Conservation (phyloP, 2,113 vertebrate genomes). For the Callorhinus ursinus region DNA sequence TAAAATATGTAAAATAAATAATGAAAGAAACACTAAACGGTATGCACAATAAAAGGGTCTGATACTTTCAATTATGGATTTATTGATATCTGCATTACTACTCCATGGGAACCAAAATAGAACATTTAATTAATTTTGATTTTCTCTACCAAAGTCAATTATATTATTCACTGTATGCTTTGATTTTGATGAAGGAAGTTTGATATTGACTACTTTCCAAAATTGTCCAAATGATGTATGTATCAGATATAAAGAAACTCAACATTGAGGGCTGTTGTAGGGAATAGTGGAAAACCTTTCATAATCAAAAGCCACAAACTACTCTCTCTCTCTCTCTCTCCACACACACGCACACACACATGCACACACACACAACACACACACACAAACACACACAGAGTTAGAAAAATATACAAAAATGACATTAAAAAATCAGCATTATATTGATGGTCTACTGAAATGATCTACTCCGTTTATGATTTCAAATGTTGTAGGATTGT, state of each 20-base stretch:
- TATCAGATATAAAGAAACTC: background rate
- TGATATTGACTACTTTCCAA: background rate
- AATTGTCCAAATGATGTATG: background rate
- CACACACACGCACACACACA: background rate
- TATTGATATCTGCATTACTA: background rate
- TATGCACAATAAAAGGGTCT: background rate
- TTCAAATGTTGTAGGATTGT: constrained; percentile 64
- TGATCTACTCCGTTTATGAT: background rate
- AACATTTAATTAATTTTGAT: background rate
- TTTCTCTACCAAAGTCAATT: background rate
- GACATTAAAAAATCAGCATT: background rate
- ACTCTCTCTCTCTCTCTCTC: background rate
- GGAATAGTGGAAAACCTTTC: background rate
- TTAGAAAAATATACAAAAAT: background rate
- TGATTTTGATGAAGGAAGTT: background rate
- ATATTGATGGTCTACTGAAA: background rate
- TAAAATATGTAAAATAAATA: background rate
- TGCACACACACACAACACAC: background rate
- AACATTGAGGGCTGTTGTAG: background rate
- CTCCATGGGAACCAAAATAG: background rate
- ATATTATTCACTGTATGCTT: background rate
- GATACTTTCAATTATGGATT: background rate
- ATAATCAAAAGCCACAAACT: background rate
- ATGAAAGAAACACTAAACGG: background rate
- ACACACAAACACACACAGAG: background rate